These are phyloP conservation scores for Eulithis prunata DNA, from an alignment of 2,888 invertebrate species.

Conservation along the genomic window DNA sequence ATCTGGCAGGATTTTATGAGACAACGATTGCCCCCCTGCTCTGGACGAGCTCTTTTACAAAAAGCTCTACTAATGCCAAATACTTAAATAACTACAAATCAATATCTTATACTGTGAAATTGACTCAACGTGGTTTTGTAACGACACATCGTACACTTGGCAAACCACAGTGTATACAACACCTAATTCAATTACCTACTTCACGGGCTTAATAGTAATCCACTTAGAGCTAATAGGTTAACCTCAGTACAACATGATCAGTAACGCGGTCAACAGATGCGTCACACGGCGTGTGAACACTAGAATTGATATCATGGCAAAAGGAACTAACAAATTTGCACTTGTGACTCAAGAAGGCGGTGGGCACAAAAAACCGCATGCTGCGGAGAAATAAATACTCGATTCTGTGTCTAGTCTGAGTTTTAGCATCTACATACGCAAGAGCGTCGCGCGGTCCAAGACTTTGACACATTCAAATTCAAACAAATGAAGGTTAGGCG, in stretches of 20 bases:
- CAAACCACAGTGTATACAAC: not conserved
- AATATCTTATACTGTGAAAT: too few relatives aligned
- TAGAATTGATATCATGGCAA: slow-evolving; percentile 62
- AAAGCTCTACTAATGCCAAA: too few relatives aligned
- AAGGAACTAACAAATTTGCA: slow-evolving; percentile 60
- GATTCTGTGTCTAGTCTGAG: too few relatives aligned
- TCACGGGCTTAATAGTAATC: slow-evolving; percentile 27
- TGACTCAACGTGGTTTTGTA: not conserved
- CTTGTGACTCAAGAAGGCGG: slow-evolving; percentile 34
- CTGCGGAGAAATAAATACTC: too few relatives aligned
- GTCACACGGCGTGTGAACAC: slow-evolving; percentile 40
- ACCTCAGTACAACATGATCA: slow-evolving; percentile 29
- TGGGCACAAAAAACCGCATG: not conserved
- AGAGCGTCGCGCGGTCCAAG: too few relatives aligned
- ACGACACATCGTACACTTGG: not conserved
- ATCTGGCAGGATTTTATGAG: too few relatives aligned
- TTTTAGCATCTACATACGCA: too few relatives aligned
- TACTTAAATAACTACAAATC: too few relatives aligned
- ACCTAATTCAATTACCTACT: slow-evolving; percentile 26
- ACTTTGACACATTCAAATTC: too few relatives aligned
- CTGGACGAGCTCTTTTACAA: too few relatives aligned
- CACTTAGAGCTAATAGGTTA: slow-evolving; percentile 28
- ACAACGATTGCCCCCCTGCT: too few relatives aligned
- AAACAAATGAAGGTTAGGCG: too few relatives aligned
- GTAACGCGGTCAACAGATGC: slow-evolving; percentile 24